phyloP scores from a whole-genome alignment of 1,140 invertebrate genomes.

The Sitobion miscanthi region DNA sequence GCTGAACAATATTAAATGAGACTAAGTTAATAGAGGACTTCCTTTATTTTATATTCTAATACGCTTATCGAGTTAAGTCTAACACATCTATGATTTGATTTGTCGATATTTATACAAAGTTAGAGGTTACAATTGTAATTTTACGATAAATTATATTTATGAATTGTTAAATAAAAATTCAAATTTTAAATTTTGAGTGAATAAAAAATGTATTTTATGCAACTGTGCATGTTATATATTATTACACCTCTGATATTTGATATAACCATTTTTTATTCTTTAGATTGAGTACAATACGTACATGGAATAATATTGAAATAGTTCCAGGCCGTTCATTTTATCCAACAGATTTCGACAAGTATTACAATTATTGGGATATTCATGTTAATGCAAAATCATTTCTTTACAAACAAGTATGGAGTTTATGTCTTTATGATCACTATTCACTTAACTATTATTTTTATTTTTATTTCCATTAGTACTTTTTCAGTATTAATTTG shows the following conservation, averaged over 20 bases:
- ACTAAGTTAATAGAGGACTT: no score
- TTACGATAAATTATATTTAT: not conserved
- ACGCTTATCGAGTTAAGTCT: not conserved
- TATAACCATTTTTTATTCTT: not conserved
- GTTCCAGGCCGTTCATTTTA: slow-evolving; percentile 56
- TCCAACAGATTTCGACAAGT: slow-evolving; percentile 45
- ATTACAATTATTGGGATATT: slow-evolving; percentile 57
- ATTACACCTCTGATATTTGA: not conserved
- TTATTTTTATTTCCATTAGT: not conserved
- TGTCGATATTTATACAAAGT: not conserved
- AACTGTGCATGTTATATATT: not conserved
- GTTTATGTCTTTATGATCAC: no score
- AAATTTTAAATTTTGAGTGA: not conserved
- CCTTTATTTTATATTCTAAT: not conserved
- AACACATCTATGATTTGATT: not conserved
- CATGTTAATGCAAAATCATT: slow-evolving; percentile 57
- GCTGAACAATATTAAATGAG: no score
- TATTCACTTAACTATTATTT: slow-evolving; percentile 1
- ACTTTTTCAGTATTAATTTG: no score
- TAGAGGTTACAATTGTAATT: not conserved
- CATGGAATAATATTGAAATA: slow-evolving; percentile 53
- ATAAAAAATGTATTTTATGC: not conserved
- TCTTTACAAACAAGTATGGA: slow-evolving; percentile 58
- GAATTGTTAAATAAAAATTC: not conserved
- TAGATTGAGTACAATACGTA: slow-evolving; percentile 48